Conservation (phyloP, 2,888 invertebrate species). For the Drosophila niveifrons region DNA sequence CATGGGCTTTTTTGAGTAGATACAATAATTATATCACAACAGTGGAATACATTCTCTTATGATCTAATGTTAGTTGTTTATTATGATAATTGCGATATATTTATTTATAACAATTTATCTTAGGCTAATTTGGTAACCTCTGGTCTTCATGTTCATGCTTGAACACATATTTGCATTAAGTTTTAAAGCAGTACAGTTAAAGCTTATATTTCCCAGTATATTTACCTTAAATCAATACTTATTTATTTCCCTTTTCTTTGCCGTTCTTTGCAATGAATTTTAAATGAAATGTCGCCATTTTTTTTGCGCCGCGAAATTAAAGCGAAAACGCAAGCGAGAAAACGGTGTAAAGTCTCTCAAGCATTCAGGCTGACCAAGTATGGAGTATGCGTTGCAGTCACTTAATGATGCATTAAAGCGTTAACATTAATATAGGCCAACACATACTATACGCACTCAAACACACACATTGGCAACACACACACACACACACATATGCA, state of each 20-base stretch:
- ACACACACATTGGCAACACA: conserved; percentile 12
- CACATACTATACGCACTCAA: conserved; percentile 18
- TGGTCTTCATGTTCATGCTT: no score
- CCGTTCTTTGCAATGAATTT: neutral
- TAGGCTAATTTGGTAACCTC: no score
- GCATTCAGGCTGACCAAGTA: conserved; percentile 5
- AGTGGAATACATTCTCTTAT: no score
- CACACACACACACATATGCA: conserved; percentile 11
- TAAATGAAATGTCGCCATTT: neutral
- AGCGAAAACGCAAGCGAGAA: neutral
- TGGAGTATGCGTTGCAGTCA: conserved; percentile 16
- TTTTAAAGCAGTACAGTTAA: no score
- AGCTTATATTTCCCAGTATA: no score
- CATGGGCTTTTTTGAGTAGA: no score
- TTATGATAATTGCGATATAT: no score
- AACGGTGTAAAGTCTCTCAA: neutral
- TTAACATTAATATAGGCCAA: conserved; percentile 67
- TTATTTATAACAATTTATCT: no score
- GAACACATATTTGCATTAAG: no score
- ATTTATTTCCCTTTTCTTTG: neutral
- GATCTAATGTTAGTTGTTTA: no score
- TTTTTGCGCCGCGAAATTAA: neutral
- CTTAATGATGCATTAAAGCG: conserved; percentile 77
- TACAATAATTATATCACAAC: no score
- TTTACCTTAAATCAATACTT: no score